Evolutionary conservation across 1,140 invertebrate genomes (phyloP).

Genomic region (Venustaconcha ellipsiformis): DNA sequence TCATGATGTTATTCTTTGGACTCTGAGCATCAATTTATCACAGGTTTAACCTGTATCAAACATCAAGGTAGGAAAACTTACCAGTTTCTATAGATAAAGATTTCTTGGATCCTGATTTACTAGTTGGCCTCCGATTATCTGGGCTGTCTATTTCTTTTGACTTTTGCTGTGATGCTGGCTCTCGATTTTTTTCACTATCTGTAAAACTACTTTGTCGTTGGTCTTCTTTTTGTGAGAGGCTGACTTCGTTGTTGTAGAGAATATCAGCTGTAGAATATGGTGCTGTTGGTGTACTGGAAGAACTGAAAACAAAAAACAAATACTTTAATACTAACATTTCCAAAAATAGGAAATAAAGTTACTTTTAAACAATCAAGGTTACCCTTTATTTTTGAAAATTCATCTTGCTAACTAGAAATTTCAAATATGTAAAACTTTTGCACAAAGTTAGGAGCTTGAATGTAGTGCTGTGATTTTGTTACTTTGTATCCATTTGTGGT

Average conservation of each 20-base stretch:
- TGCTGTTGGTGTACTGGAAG: conserved; percentile 29
- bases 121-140: conserved; percentile 24
- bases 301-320: conserved; percentile 12
- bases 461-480: too few relatives aligned
- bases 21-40: too few relatives aligned
- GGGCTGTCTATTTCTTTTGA: conserved; percentile 25
- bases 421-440: too few relatives aligned
- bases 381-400: too few relatives aligned
- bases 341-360: too few relatives aligned
- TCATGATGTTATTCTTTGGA: too few relatives aligned
- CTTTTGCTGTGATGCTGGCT: neutral
- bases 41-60: too few relatives aligned
- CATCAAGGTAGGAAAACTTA: neutral
- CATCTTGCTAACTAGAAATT: too few relatives aligned
- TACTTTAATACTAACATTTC: too few relatives aligned
- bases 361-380: too few relatives aligned
- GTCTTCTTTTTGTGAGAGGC: conserved; percentile 3
- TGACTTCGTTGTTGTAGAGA: conserved; percentile 29
- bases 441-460: too few relatives aligned
- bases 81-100: conserved; percentile 24
- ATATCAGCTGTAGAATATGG: conserved; percentile 32
- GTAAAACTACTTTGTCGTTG: conserved; percentile 26
- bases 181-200: conserved; percentile 10
- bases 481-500: too few relatives aligned
- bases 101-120: conserved; percentile 22